Percentiles rank a stretch among this genome's conserved stretches.
Conservation (phyloP, 2,888 invertebrate species). For the Thecophora atra region DNA sequence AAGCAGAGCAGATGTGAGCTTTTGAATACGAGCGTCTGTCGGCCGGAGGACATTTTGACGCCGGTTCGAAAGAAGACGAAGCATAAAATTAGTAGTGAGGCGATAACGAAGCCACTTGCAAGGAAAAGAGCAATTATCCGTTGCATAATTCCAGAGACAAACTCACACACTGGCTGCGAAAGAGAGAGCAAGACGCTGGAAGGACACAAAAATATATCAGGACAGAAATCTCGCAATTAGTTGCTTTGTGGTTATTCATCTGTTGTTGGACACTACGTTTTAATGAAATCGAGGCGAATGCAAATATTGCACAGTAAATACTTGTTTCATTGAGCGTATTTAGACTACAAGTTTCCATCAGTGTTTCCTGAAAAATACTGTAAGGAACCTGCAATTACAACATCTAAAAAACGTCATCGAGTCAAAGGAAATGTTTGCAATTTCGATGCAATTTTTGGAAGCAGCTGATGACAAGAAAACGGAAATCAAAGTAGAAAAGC, state of each 20-base stretch:
- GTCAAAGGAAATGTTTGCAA: slow-evolving; percentile 4
- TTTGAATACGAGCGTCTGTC: slow-evolving; percentile 8
- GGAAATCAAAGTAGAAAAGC: slow-evolving; percentile 26
- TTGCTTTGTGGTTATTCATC: slow-evolving; percentile 10
- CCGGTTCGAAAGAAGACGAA: slow-evolving; percentile 1
- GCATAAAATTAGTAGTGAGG: background rate
- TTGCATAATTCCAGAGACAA: slow-evolving; percentile 31
- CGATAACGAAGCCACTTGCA: slow-evolving; percentile 27
- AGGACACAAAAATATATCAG: background rate
- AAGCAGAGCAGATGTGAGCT: background rate
- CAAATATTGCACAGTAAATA: background rate
- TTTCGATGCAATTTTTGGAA: slow-evolving; percentile 3
- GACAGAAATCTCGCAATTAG: background rate
- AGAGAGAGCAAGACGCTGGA: background rate
- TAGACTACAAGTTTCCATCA: background rate
- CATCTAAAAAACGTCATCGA: background rate
- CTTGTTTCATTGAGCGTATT: background rate
- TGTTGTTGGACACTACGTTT: background rate
- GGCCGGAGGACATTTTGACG: slow-evolving; percentile 36
- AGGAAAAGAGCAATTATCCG: slow-evolving; percentile 14
- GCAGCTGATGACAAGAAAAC: slow-evolving; percentile 1
- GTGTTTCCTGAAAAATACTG: background rate
- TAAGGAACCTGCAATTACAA: background rate
- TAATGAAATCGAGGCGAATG: background rate
- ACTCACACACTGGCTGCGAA: slow-evolving; percentile 17